Percentiles rank a stretch among this genome's conserved stretches.
Conservation (phyloP, 2,797 vertebrate genomes). For the Tolypeutes matacus region DNA sequence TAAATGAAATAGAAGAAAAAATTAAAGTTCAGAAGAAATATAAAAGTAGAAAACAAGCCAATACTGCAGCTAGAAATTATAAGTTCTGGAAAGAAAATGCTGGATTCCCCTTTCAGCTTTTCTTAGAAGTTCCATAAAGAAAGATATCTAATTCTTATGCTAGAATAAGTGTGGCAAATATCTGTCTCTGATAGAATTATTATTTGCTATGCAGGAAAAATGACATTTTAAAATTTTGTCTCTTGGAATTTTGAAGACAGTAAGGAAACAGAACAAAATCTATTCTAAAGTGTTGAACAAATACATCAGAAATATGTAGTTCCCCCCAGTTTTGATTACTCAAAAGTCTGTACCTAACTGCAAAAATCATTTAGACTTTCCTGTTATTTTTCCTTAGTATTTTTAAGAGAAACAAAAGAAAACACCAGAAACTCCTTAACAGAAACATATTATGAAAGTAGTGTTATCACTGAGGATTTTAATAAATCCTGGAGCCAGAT, state of each 20-base stretch:
- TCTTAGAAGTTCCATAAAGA: conserved; percentile 60
- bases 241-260: conserved; percentile 59
- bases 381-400: conserved; percentile 40
- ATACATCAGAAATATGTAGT: neutral
- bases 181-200: conserved; percentile 28
- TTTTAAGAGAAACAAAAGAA: neutral
- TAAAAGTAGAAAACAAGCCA: conserved; percentile 48
- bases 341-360: conserved; percentile 22
- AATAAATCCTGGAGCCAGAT: conserved; percentile 77
- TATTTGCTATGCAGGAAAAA: conserved; percentile 45
- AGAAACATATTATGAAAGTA: conserved; percentile 72
- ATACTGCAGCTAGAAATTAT: neutral
- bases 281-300: neutral
- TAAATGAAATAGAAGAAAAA: conserved; percentile 73
- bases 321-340: conserved; percentile 55
- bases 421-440: neutral
- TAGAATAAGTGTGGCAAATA: conserved; percentile 11
- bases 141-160: conserved; percentile 63
- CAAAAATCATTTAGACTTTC: conserved; percentile 51
- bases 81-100: conserved; percentile 38
- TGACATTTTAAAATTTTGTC: neutral
- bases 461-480: conserved; percentile 68
- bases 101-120: conserved; percentile 39
- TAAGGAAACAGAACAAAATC: conserved; percentile 51
- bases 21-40: conserved; percentile 66